Evolutionary conservation across 92 coral and sea anemone species (phyloP).

Genomic region (Actinostola sp.): DNA sequence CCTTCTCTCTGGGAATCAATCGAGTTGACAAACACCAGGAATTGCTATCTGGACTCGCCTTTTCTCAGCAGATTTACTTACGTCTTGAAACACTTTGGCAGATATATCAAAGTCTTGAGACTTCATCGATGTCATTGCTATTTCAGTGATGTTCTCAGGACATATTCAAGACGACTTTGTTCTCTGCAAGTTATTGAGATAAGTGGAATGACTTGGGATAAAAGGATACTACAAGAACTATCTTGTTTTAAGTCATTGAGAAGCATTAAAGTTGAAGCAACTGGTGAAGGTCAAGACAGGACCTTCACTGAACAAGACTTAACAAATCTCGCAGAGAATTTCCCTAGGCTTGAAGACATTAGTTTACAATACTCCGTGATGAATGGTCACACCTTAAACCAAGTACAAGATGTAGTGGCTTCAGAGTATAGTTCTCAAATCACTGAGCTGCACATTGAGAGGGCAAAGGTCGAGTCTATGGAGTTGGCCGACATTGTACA

Average conservation of each 20-base stretch:
- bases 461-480: constrained; percentile 57
- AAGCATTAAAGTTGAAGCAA: constrained; percentile 56
- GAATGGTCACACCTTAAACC: constrained; percentile 38
- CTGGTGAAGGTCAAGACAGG: constrained; percentile 15
- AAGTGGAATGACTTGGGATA: constrained; percentile 72
- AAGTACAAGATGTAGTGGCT: constrained; percentile 48
- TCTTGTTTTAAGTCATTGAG: constrained; percentile 64
- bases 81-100: constrained; percentile 49
- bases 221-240: constrained; percentile 55
- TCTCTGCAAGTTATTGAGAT: constrained; percentile 64
- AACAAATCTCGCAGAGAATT: constrained; percentile 49
- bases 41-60: constrained; percentile 60
- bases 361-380: constrained; percentile 67
- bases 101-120: constrained; percentile 46
- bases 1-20: constrained; percentile 77
- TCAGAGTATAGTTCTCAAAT: constrained; percentile 49
- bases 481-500: constrained; percentile 60
- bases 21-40: constrained; percentile 57
- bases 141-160: constrained; percentile 54
- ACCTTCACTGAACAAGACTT: constrained; percentile 55
- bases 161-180: constrained; percentile 28
- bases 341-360: constrained; percentile 54
- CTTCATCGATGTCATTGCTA: constrained; percentile 73
- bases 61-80: constrained; percentile 58
- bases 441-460: constrained; percentile 67